Percentiles rank a stretch among this genome's conserved stretches.
These are phyloP conservation scores for Poeciliopsis infans DNA, from an alignment of 2,797 vertebrate genomes.

Conservation along the genomic window DNA sequence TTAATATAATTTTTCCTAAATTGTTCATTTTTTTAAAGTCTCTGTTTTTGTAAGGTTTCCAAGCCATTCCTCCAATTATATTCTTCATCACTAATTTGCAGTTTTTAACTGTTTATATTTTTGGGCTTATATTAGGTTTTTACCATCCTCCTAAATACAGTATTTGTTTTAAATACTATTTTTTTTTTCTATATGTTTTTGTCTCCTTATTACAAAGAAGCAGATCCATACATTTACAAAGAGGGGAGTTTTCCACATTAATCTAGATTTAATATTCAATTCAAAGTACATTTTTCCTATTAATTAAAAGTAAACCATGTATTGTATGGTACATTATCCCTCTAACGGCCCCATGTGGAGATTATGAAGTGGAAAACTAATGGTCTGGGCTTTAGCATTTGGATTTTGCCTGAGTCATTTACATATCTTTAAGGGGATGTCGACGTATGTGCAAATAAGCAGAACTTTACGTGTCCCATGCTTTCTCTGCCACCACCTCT, in stretches of 20 bases:
- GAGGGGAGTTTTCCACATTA: conserved; percentile 90
- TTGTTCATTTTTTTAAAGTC: not conserved
- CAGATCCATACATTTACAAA: conserved; percentile 72
- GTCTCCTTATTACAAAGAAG: conserved; percentile 60
- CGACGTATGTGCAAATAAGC: conserved; percentile 96
- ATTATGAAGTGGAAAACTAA: conserved; percentile 99
- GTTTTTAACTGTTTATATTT: conserved; percentile 14
- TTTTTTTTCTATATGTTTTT: conserved; percentile 40
- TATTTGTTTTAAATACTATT: conserved; percentile 57
- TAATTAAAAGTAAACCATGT: conserved; percentile 99
- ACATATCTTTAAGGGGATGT: conserved; percentile 92
- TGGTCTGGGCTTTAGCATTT: conserved; percentile 99
- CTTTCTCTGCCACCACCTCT: conserved; percentile 61
- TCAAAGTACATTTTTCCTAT: conserved; percentile 94
- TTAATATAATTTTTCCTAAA: not conserved
- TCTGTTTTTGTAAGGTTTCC: not conserved
- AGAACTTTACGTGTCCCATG: conserved; percentile 84
- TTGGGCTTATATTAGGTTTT: conserved; percentile 34
- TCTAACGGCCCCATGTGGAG: conserved; percentile 99
- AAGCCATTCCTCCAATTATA: not conserved
- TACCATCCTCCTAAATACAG: conserved; percentile 60
- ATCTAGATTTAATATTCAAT: conserved; percentile 98
- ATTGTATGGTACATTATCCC: conserved; percentile 99
- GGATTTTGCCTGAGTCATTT: conserved; percentile 94
- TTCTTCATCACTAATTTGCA: not conserved